Percentiles rank a stretch among this genome's conserved stretches.
Evolutionary conservation across 2,797 vertebrate species (phyloP).

Genomic region (Gallinago solitaria): DNA sequence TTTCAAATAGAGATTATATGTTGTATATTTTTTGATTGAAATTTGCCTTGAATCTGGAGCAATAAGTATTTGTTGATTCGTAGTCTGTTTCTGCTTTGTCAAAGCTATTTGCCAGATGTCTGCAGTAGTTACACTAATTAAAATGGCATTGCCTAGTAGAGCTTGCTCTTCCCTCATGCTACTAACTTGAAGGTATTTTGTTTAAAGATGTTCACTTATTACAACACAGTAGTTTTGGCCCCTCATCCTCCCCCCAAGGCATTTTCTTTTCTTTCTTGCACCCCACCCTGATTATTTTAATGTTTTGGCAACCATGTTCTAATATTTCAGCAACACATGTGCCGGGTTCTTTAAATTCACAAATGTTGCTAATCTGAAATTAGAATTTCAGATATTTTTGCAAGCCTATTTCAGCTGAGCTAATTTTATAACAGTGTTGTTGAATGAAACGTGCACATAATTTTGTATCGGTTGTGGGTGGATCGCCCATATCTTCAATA

Average conservation of each 20-base stretch:
- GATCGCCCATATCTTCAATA: constrained; percentile 51
- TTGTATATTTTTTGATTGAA: constrained; percentile 31
- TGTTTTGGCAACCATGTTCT: constrained; percentile 63
- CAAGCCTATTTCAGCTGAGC: constrained; percentile 72
- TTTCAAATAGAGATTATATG: neutral
- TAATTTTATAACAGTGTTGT: constrained; percentile 77
- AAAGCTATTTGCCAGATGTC: constrained; percentile 75
- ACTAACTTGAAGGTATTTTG: constrained; percentile 59
- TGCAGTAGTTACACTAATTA: constrained; percentile 71
- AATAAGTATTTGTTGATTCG: constrained; percentile 81
- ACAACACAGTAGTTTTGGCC: constrained; percentile 40
- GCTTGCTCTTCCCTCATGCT: constrained; percentile 70
- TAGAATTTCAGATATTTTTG: constrained; percentile 80
- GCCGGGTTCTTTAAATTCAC: constrained; percentile 74
- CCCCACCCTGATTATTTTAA: constrained; percentile 66
- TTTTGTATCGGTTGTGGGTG: constrained; percentile 58
- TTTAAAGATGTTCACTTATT: constrained; percentile 60
- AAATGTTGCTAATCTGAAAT: constrained; percentile 79
- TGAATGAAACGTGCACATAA: constrained; percentile 76
- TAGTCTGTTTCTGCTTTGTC: constrained; percentile 71
- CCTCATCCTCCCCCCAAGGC: neutral
- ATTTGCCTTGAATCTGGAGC: constrained; percentile 78
- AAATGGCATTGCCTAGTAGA: constrained; percentile 73
- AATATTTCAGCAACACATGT: constrained; percentile 73
- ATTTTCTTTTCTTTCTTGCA: constrained; percentile 60